Base-by-base conservation (phyloP, 1,140 invertebrate species). In the Drosophila ambigua region DNA sequence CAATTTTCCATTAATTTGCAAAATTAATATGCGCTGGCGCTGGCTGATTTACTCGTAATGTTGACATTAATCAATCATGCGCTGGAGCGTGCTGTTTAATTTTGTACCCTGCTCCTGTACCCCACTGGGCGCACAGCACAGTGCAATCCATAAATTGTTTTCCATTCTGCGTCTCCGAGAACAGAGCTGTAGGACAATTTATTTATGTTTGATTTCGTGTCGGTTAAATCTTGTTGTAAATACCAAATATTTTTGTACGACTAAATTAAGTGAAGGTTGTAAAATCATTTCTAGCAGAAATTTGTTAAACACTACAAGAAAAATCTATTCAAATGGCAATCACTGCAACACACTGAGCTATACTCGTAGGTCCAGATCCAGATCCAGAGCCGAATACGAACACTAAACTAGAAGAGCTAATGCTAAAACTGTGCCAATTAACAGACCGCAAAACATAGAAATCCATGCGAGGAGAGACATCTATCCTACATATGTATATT, bases 181-280 rank as follows among this genome's bases (percentile, higher is more conserved):
- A 48, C 61, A 53, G 53, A 11, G 16, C 51, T 4, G 26, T 68
- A 58, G 64, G 43, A 35, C 50, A 69, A 69, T 16, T 50, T 58
- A 54, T 73, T 54, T 65, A 53, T 74, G 43, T 64, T 65, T 74
- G 24, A 57, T 53, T 65, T 57, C 20, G 48, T 41, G 67, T 46
- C 67, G n/a, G 49, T 59, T 61, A 28, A 39, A 44, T 45, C 55
- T 52, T 60, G 52, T 75, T 75, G 72, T 76, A 76, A 76, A 76
- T 76, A 76, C 51, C 67, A 57, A 60, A 53, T 81, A 77, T 77
- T 62, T 63, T 72, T 76, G 53, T 68, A 64, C 61, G 55, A 77
- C 43, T 87, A 77, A 71, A 71, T 75, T 87, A 85, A 87, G 78
- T 75, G 66, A 78, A 85, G 82, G 82, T 85, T 85, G 82, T 85